Conservation (phyloP, 2,797 vertebrate genomes). For the Philypnodon macrostomus region DNA sequence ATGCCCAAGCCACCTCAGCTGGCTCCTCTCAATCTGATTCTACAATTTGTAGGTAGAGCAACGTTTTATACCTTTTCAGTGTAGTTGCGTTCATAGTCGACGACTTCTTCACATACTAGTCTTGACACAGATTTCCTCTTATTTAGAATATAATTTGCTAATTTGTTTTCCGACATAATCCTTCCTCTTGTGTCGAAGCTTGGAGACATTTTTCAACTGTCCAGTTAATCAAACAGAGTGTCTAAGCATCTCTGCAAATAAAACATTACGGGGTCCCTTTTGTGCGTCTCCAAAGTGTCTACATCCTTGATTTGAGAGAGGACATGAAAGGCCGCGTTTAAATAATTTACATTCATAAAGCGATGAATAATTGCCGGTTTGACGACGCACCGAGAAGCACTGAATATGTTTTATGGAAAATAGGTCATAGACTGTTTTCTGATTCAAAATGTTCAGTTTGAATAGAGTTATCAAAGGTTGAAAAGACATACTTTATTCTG, state of each 20-base stretch:
- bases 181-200: background rate
- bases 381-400: background rate
- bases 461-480: background rate
- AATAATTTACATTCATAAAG: conserved; percentile 1
- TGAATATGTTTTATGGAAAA: background rate
- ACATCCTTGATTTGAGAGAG: conserved; percentile 14
- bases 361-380: conserved; percentile 2
- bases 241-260: background rate
- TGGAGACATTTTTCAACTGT: no score
- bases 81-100: no score
- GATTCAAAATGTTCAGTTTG: background rate
- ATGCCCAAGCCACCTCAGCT: no score
- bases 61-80: no score
- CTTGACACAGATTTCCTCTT: no score
- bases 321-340: background rate
- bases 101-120: no score
- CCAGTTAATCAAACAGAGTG: background rate
- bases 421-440: background rate
- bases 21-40: no score
- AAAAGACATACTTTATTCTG: background rate
- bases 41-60: no score
- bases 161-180: conserved; percentile 13
- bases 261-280: background rate
- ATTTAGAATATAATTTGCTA: background rate
- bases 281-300: background rate